Base-by-base conservation (phyloP, 2,888 invertebrate genomes). In the Drosophila austrosaltans region DNA sequence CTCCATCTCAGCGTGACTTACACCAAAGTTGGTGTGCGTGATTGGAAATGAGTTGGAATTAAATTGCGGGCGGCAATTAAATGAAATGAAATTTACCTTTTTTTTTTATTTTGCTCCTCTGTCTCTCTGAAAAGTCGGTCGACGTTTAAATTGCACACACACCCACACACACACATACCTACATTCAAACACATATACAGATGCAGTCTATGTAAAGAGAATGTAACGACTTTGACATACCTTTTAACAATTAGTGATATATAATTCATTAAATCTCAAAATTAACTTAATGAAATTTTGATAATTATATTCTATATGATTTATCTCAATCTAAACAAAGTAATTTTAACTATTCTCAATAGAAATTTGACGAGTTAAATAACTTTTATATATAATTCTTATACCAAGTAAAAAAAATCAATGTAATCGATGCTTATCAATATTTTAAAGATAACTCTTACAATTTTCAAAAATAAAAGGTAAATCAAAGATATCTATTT, bases 11-110 rank as follows among this genome's bases (percentile, higher is more conserved):
- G 5, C 20, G 6, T 16, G 59, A 58, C 39, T 60, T 16, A 32
- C 56, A 32, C 3, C 40, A 39, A 60, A 54, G 36, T 32, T 22
- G 5, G 25, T 67, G 69, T 79, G 79, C 77, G 79, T 77, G 77
- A 79, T 76, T 77, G 77, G 69, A 73, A 79, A 65, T 53, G 73
- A 72, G 77, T 76, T 79, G 73, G 77, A 77, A 76, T 77, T 79
- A 77, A 77, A 79, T 63, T 68, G 69, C 32, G 66, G 79, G 68
- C 66, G 66, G 77, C 77, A 76, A 79, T 77, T 79, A 77, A 77
- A 77, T 68, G 69, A 54, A 70, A 70, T 77, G 77, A 79, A 76
- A 77, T 72, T 64, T 44, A 65, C 58, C 72, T 71, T 36, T 56
- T 72, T 39, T 56, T 8, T 16, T 16, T 16, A 16, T 28, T 6